Evolutionary conservation across 2,113 vertebrate species (phyloP), one percentile per base, ranked within the genome.

Genomic region (Anoplopoma fimbria): DNA sequence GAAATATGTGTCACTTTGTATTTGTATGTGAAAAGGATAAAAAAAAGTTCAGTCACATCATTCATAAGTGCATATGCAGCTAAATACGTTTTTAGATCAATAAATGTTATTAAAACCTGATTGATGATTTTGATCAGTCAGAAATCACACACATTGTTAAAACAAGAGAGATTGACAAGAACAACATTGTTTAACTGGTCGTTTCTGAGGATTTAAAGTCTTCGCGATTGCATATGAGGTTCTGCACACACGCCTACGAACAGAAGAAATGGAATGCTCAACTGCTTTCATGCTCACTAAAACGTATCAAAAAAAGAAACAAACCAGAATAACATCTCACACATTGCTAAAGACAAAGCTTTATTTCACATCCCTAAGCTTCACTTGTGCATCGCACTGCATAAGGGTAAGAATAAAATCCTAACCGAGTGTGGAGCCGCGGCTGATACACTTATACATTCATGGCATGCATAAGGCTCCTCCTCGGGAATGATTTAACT

Each of bases 371-470:
- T 92, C 87, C 64, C 83, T 84, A 36, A 71, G 76, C 75, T 87
- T 77, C 19, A 63, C 62, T 88, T 77, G 87, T 89, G 85, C 85
- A 64, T 69, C 78, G 72, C 9, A 25, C 65, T 82, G 86, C 78
- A 87, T 67, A 62, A 70, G 57, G 57, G 67, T 31, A 77, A 69
- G 49, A 73, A 75, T 55, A 38, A n/a, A 68, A 57, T 58, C 58
- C 13, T 64, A 60, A 77, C 62, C 2, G 53, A 79, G 67, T 12
- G 62, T 29, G 62, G 79, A 88, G 80, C 75, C 9, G 73, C 17
- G 86, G 81, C 71, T 71, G 81, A 83, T 77, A 75, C 34, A 82
- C 79, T 64, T 83, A 72, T 77, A 93, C 93, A 93, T 94, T 94
- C 91, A 93, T 78, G 83, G 78, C 81, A 77, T 86, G 82, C 85